Percentiles rank a stretch among this genome's conserved stretches.
Evolutionary conservation across 2,888 invertebrate genomes (phyloP).

Genomic region (Volucella zonaria): DNA sequence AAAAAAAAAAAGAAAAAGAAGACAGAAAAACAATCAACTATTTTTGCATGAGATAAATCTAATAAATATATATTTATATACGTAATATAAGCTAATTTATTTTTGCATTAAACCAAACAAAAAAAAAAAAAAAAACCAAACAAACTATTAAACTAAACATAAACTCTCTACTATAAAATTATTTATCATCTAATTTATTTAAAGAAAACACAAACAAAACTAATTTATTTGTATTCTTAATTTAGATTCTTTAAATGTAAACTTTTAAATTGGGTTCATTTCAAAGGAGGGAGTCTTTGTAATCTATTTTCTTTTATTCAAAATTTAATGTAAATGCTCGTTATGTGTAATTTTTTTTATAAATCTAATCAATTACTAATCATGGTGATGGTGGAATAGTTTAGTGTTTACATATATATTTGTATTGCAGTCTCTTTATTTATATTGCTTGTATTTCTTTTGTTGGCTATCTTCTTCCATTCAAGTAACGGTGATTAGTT

Average conservation of each 20-base stretch:
- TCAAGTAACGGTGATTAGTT: no score
- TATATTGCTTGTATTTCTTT: neutral
- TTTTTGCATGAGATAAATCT: slow-evolving; percentile 70
- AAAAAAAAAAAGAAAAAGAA: slow-evolving; percentile 14
- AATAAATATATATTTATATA: slow-evolving; percentile 58
- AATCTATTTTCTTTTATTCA: slow-evolving; percentile 18
- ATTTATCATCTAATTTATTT: slow-evolving; percentile 43
- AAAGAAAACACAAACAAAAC: slow-evolving; percentile 14
- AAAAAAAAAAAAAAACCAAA: slow-evolving; percentile 12
- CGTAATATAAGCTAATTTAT: slow-evolving; percentile 56
- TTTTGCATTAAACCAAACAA: slow-evolving; percentile 34
- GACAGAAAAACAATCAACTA: slow-evolving; percentile 48
- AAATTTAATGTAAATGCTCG: slow-evolving; percentile 57
- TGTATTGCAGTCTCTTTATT: slow-evolving; percentile 10
- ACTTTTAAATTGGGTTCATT: slow-evolving; percentile 41
- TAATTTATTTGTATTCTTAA: slow-evolving; percentile 46
- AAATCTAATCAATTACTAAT: slow-evolving; percentile 12
- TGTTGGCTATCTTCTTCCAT: no score
- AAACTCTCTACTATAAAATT: slow-evolving; percentile 33
- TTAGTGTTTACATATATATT: slow-evolving; percentile 16
- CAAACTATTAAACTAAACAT: slow-evolving; percentile 25
- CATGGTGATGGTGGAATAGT: slow-evolving; percentile 59
- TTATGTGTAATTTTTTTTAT: slow-evolving; percentile 23
- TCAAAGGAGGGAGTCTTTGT: slow-evolving; percentile 5
- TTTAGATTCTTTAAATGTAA: slow-evolving; percentile 8